Base-by-base conservation (phyloP, 2,888 invertebrate species). In the Cheilosia variabilis region DNA sequence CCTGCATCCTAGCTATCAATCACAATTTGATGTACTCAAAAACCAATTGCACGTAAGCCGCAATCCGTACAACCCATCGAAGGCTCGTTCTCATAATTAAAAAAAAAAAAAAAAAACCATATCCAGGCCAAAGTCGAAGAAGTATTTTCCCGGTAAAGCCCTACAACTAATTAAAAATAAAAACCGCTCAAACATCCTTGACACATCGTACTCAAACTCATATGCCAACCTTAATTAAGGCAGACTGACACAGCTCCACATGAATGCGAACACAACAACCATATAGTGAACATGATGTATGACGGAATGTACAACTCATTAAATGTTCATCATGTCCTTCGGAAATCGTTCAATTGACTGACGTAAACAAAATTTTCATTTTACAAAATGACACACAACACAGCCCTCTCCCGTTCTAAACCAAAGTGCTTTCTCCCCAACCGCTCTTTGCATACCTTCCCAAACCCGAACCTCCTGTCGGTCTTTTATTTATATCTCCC, bases 281-380 rank as follows among this genome's bases (percentile, higher is more conserved):
- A 9, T 31, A 31, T 9, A 17, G 52, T 47, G 37, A 45, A 34
- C 66, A 66, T 73, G 60, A 60, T 72, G 66, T 62, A 73, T 80
- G 79, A 58, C 52, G 68, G 63, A 24, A 55, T 55, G 53, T 71
- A 62, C 73, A 75, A 75, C 62, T 75, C 80, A 80, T 80, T 80
- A 80, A 80, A 80, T 75, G 66, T 75, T 80, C 80, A 68, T 75
- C 80, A 68, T 80, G 75, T 75, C 66, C 71, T 75, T 75, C 68
- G 55, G 68, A 60, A 68, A 34, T 22, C 53, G 68, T 62, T 63
- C 47, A 68, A 75, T 80, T 80, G 80, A 55, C 68, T 80, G 68
- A 62, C 75, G 62, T 72, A 58, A 45, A 72, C 72, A 72, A 72
- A 79, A 75, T 80, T 75, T 62, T 75, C 75, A 80, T 75, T 80